Conservation (phyloP, 2,113 vertebrate genomes). For the human (Homo sapiens) region DNA sequence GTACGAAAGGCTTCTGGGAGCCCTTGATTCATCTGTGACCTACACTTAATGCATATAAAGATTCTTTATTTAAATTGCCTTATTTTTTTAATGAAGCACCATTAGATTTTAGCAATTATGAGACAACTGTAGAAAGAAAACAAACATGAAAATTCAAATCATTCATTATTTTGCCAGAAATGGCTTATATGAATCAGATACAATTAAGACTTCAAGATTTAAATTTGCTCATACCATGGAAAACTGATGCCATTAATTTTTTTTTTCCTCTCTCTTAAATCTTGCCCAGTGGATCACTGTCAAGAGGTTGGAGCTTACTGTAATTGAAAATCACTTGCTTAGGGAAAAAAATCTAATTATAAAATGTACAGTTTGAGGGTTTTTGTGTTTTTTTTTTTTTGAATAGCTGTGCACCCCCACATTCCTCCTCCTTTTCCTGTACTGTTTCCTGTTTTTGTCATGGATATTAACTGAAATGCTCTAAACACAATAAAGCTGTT, state of each 20-base stretch:
- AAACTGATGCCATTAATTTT: conserved; percentile 41
- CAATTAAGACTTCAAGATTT: conserved; percentile 66
- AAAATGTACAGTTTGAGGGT: conserved; percentile 73
- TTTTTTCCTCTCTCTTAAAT: conserved; percentile 26
- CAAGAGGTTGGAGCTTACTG: conserved; percentile 79
- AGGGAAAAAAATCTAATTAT: conserved; percentile 81
- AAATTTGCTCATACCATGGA: conserved; percentile 64
- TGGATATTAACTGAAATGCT: conserved; percentile 89
- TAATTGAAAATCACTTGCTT: conserved; percentile 86
- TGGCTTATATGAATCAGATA: conserved; percentile 64
- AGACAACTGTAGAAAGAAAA: conserved; percentile 73
- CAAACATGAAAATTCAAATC: conserved; percentile 77
- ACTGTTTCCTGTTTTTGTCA: conserved; percentile 89
- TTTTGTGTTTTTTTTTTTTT: conserved; percentile 17
- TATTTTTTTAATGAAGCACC: conserved; percentile 73
- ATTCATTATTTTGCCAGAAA: conserved; percentile 51
- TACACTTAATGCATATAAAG: conserved; percentile 79
- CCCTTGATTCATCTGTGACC: conserved; percentile 82
- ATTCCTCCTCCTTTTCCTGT: conserved; percentile 80
- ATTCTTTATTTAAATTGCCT: conserved; percentile 84
- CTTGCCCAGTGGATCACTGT: conserved; percentile 67
- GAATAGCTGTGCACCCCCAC: conserved; percentile 56
- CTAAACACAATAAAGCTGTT: conserved; percentile 93
- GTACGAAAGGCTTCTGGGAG: conserved; percentile 85
- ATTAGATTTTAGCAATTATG: conserved; percentile 77